Evolutionary conservation across 2,797 vertebrate species (phyloP), one percentile per base, ranked within the genome.

Genomic region (Propithecus perrieri): DNA sequence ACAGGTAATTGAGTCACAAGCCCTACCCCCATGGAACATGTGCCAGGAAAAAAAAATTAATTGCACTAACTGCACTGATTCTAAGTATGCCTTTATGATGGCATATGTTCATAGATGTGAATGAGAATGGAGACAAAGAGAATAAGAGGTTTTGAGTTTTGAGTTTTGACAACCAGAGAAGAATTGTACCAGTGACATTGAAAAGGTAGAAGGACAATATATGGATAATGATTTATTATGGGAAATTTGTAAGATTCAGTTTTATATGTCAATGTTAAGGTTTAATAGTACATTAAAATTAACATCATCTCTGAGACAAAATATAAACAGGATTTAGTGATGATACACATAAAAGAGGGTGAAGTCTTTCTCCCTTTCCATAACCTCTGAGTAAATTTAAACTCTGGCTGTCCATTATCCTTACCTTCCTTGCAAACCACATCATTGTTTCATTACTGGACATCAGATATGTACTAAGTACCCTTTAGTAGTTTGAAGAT

Each of bases 351-450:
- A 74, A 89, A 33, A 14, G n/a, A 38, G 18, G 5, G 33, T 33
- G 6, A 89, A 67, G 2, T 2, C 6, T n/a, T 61, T 63, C 14
- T 61, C 57, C n/a, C 12, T 85, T 78, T 85, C 57, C 0, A 22
- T 78, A 95, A 38, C 48, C 81, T 94, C n/a, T 24, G 83, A 50
- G 35, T 69, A 88, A 90, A 81, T 81, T 71, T 22, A 91, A 78
- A 89, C 72, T 74, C 84, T 89, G 26, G 17, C 48, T 96, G 10
- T 33, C 18, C 41, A 69, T 96, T 69, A 84, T 14, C 7, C 5
- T 85, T 91, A 86, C 86, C 75, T 86, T 76, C 15, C 6, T 41
- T 84, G 93, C 33, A 87, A 93, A 63, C 11, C 24, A 72, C 8
- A 53, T 85, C 35, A 35, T 57, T 38, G 50, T 95, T 80, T 85